Evolutionary conservation across 2,113 vertebrate species (phyloP).

Genomic region (Prunella fulvescens): DNA sequence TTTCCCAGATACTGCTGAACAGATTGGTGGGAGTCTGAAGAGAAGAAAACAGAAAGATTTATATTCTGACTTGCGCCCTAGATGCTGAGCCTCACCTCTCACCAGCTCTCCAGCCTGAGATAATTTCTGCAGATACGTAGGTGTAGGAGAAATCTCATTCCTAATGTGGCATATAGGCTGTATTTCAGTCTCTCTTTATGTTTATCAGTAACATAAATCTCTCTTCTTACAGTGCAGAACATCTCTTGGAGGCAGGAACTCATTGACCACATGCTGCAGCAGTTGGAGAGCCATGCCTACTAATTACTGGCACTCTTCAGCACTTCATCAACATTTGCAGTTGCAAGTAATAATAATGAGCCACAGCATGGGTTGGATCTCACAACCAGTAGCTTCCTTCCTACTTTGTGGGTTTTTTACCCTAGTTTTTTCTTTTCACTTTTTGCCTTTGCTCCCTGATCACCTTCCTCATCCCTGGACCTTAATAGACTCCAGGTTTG

Average conservation of each 20-base stretch:
- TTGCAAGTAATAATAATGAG: slow-evolving; percentile 45
- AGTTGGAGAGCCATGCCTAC: slow-evolving; percentile 27
- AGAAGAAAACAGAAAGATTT: neutral
- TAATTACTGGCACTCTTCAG: slow-evolving; percentile 48
- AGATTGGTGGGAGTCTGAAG: slow-evolving; percentile 11
- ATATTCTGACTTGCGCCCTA: neutral
- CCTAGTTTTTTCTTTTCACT: neutral
- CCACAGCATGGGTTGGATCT: neutral
- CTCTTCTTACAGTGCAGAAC: slow-evolving; percentile 1
- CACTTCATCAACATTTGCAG: slow-evolving; percentile 51
- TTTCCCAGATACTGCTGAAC: neutral
- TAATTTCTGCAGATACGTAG: neutral
- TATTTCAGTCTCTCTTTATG: slow-evolving; percentile 33
- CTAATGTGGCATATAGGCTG: neutral
- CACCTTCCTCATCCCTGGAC: neutral
- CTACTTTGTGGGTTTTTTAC: neutral
- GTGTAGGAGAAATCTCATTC: neutral
- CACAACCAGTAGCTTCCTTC: neutral
- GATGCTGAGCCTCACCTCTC: neutral
- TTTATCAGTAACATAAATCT: slow-evolving; percentile 40
- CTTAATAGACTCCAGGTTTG: neutral
- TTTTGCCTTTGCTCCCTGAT: neutral
- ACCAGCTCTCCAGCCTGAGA: neutral
- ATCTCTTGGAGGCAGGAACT: slow-evolving; percentile 51
- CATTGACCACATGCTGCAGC: slow-evolving; percentile 62